These are phyloP conservation scores for Mionectes macconnelli DNA, from an alignment of 2,113 vertebrate genomes.

Conservation along the genomic window DNA sequence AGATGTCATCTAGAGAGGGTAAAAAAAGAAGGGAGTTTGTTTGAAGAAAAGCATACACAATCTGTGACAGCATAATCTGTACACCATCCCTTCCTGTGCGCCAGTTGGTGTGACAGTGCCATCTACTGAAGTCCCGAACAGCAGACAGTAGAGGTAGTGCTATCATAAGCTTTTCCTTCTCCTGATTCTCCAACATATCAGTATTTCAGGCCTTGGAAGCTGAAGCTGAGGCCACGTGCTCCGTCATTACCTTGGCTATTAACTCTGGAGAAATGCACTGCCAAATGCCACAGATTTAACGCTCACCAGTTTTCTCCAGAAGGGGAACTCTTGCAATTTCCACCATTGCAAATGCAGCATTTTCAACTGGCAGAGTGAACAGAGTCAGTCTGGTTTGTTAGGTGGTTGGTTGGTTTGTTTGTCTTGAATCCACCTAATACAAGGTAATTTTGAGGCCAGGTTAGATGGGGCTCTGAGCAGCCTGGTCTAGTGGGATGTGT, in stretches of 20 bases:
- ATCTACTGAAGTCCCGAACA: not conserved
- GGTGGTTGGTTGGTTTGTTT: not conserved
- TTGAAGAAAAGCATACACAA: not conserved
- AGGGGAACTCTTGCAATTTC: not conserved
- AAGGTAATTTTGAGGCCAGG: not conserved
- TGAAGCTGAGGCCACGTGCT: not conserved
- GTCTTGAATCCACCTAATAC: not conserved
- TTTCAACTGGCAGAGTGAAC: not conserved
- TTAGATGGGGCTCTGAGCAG: not conserved
- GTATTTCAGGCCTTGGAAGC: not conserved
- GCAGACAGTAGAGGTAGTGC: not conserved
- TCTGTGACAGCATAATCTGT: not conserved
- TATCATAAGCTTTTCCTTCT: not conserved
- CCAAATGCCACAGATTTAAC: rapidly evolving
- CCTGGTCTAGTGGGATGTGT: not conserved
- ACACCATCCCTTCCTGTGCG: not conserved
- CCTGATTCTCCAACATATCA: not conserved
- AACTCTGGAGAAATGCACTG: not conserved
- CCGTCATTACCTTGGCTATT: not conserved
- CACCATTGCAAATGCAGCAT: not conserved
- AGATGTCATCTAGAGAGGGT: not conserved
- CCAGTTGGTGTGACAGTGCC: constrained; percentile 16
- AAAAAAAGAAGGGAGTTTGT: not conserved
- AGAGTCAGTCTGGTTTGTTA: not conserved
- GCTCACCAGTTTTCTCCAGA: not conserved